Percentiles rank a stretch among this genome's conserved stretches.
These are phyloP conservation scores for Cephus sareptanus DNA, from an alignment of 2,888 invertebrate genomes.

Conservation along the genomic window DNA sequence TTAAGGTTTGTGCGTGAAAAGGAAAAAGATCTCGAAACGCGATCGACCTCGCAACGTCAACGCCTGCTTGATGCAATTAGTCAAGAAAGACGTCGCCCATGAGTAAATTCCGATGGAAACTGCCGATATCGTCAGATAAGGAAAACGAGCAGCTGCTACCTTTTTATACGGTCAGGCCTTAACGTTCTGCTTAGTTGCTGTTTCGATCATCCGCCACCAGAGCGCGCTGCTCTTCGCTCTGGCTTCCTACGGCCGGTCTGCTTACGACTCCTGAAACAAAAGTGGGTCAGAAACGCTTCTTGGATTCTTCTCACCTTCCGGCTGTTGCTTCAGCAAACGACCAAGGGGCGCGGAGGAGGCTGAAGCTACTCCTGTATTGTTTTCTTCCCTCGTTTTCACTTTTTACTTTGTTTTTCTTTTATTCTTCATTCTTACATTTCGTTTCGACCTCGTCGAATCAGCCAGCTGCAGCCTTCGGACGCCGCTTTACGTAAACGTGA, in stretches of 20 bases:
- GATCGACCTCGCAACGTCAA: too few species aligned
- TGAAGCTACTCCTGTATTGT: background rate
- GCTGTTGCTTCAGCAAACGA: background rate
- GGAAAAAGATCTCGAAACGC: too few species aligned
- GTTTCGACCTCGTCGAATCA: too few species aligned
- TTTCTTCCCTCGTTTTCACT: background rate
- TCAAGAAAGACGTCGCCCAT: too few species aligned
- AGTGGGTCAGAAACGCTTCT: background rate
- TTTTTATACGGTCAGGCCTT: too few species aligned
- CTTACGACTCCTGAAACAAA: background rate
- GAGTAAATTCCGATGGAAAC: too few species aligned
- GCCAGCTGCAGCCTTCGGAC: too few species aligned
- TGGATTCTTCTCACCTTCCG: background rate
- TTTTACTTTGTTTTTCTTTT: background rate
- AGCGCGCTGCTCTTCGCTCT: conserved; percentile 18
- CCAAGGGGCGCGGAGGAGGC: background rate
- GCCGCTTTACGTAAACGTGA: too few species aligned
- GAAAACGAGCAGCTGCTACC: too few species aligned
- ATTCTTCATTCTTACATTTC: background rate
- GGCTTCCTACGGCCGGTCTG: conserved; percentile 8
- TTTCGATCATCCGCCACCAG: conserved; percentile 11
- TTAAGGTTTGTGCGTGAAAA: too few species aligned
- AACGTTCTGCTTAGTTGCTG: conserved; percentile 7
- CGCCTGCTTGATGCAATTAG: too few species aligned
- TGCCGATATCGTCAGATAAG: too few species aligned